Conservation (phyloP, 92 coral and sea anemone species). For the Palythoa caribaeorum region DNA sequence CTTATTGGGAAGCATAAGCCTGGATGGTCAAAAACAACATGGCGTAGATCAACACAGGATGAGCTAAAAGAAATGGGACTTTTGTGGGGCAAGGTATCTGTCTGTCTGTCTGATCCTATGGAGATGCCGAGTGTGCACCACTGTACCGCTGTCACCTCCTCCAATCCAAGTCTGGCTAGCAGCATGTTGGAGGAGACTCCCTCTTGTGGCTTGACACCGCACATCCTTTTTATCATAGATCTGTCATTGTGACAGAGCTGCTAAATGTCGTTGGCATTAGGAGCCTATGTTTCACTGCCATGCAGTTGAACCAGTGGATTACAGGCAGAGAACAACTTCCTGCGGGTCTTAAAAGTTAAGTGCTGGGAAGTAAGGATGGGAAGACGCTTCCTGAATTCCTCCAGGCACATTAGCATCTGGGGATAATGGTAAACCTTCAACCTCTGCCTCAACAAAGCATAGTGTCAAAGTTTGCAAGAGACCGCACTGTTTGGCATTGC, state of each 20-base stretch:
- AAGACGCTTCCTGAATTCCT: background rate
- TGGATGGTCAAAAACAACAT: too few species aligned
- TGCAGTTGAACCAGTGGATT: background rate
- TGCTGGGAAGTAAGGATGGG: background rate
- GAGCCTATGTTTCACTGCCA: too few species aligned
- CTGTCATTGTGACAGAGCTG: background rate
- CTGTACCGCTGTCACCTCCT: background rate
- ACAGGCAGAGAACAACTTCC: background rate
- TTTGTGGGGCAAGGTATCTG: background rate
- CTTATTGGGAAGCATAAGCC: too few species aligned
- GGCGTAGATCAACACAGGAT: too few species aligned
- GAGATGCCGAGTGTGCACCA: background rate
- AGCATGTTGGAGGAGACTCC: too few species aligned
- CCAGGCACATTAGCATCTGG: background rate
- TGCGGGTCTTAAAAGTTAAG: background rate
- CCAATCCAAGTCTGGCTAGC: too few species aligned
- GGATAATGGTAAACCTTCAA: background rate
- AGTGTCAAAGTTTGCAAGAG: too few species aligned
- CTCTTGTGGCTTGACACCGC: background rate
- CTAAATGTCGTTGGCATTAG: background rate
- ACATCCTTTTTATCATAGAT: background rate
- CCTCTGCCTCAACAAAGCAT: background rate
- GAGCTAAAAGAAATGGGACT: too few species aligned
- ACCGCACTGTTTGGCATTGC: too few species aligned
- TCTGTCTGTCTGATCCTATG: background rate